These are phyloP conservation scores for Stictocephala bisonia DNA, from an alignment of 2,888 invertebrate genomes.

Conservation along the genomic window DNA sequence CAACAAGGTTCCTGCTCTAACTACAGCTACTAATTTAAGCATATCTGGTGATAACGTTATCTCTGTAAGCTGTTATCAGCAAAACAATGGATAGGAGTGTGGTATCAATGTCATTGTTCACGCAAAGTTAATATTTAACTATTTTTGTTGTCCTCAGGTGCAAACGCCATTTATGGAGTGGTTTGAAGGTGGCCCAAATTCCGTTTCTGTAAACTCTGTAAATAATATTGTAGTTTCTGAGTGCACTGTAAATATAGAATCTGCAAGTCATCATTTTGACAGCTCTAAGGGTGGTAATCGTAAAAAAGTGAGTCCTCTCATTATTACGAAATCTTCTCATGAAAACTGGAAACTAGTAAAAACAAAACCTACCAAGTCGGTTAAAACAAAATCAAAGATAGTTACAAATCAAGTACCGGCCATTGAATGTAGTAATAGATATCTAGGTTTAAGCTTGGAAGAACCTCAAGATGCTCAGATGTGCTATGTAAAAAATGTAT, in stretches of 20 bases:
- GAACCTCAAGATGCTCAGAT: neutral
- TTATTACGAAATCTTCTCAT: neutral
- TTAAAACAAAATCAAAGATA: neutral
- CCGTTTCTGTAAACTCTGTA: neutral
- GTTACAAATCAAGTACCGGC: neutral
- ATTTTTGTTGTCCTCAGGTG: neutral
- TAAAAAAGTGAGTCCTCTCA: too few species aligned
- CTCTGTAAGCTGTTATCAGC: neutral
- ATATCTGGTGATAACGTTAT: neutral
- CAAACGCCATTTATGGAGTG: neutral
- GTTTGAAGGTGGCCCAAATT: neutral
- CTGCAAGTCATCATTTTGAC: neutral
- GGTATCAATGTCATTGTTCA: neutral
- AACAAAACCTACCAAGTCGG: neutral
- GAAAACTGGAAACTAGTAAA: neutral
- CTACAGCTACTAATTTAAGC: neutral
- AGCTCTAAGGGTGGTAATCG: neutral
- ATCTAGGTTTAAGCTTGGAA: neutral
- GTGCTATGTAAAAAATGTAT: neutral
- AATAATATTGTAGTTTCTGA: neutral
- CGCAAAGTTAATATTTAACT: slow-evolving; percentile 5
- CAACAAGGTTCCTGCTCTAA: neutral
- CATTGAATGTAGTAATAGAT: neutral
- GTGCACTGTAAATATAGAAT: neutral
- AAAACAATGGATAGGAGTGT: neutral